phyloP scores from a whole-genome alignment of 2,888 invertebrate species.

The Tuberolachnus salignus region DNA sequence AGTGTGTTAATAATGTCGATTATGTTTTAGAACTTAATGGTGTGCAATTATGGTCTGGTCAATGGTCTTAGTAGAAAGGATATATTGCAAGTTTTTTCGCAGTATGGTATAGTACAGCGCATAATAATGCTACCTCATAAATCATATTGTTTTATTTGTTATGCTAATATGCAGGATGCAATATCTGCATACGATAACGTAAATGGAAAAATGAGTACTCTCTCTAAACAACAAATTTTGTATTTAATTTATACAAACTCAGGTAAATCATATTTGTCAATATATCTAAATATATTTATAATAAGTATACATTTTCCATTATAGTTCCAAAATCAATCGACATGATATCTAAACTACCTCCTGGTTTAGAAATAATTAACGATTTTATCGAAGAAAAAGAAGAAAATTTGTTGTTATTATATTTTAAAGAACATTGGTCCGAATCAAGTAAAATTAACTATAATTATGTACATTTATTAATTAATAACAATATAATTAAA shows the following conservation, averaged over 20 bases:
- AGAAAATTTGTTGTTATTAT: slow-evolving; percentile 53
- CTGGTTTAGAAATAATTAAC: slow-evolving; percentile 47
- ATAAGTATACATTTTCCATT: background rate
- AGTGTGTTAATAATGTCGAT: slow-evolving; percentile 44
- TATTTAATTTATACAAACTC: slow-evolving; percentile 55
- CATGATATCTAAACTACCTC: background rate
- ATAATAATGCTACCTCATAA: slow-evolving; percentile 78
- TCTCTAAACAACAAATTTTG: slow-evolving; percentile 32
- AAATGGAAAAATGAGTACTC: slow-evolving; percentile 66
- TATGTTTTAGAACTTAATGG: slow-evolving; percentile 70
- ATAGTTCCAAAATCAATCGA: slow-evolving; percentile 29
- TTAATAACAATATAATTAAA: background rate
- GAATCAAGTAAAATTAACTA: slow-evolving; percentile 28
- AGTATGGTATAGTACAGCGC: slow-evolving; percentile 67
- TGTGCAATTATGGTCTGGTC: slow-evolving; percentile 88
- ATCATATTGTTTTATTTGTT: slow-evolving; percentile 80
- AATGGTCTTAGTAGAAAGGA: slow-evolving; percentile 76
- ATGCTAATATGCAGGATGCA: slow-evolving; percentile 66
- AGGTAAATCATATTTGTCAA: slow-evolving; percentile 19
- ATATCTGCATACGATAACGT: slow-evolving; percentile 66
- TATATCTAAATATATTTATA: background rate
- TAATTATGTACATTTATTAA: background rate
- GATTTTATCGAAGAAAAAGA: slow-evolving; percentile 57
- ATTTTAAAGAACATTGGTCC: slow-evolving; percentile 41
- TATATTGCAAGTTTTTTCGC: slow-evolving; percentile 67